phyloP scores from a whole-genome alignment of 2,888 invertebrate genomes.

The Apeira syringaria region DNA sequence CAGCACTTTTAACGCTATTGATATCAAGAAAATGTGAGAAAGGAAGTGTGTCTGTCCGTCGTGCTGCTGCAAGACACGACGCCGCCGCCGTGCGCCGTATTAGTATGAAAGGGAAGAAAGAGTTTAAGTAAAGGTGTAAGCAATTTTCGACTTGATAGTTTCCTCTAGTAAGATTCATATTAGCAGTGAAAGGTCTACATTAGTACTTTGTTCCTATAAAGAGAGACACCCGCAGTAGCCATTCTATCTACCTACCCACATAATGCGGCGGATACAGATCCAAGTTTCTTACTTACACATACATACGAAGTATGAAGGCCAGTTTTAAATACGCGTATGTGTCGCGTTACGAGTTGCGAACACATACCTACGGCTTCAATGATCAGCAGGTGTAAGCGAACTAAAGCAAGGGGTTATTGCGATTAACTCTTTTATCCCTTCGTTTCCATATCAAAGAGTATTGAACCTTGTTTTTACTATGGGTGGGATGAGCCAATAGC shows the following conservation, averaged over 20 bases:
- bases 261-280: slow-evolving; percentile 82
- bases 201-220: slow-evolving; percentile 68
- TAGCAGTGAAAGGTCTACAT: slow-evolving; percentile 66
- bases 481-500: slow-evolving; percentile 62
- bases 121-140: slow-evolving; percentile 47
- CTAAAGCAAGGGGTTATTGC: slow-evolving; percentile 81
- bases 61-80: slow-evolving; percentile 66
- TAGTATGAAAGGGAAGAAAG: slow-evolving; percentile 66
- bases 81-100: slow-evolving; percentile 51
- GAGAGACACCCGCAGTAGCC: slow-evolving; percentile 77
- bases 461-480: slow-evolving; percentile 79
- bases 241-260: slow-evolving; percentile 77
- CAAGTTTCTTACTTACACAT: slow-evolving; percentile 78
- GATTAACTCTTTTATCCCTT: slow-evolving; percentile 83
- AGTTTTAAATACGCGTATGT: slow-evolving; percentile 72
- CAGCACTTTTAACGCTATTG: slow-evolving; percentile 70
- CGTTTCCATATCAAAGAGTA: slow-evolving; percentile 83
- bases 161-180: slow-evolving; percentile 70
- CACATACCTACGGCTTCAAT: slow-evolving; percentile 77
- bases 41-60: slow-evolving; percentile 74
- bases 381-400: slow-evolving; percentile 83
- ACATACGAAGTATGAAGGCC: slow-evolving; percentile 75
- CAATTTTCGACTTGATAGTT: slow-evolving; percentile 64
- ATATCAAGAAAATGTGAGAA: slow-evolving; percentile 81
- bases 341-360: slow-evolving; percentile 66